Evolutionary conservation across 1,140 invertebrate species (phyloP).

Genomic region (Drosophila saltans): DNA sequence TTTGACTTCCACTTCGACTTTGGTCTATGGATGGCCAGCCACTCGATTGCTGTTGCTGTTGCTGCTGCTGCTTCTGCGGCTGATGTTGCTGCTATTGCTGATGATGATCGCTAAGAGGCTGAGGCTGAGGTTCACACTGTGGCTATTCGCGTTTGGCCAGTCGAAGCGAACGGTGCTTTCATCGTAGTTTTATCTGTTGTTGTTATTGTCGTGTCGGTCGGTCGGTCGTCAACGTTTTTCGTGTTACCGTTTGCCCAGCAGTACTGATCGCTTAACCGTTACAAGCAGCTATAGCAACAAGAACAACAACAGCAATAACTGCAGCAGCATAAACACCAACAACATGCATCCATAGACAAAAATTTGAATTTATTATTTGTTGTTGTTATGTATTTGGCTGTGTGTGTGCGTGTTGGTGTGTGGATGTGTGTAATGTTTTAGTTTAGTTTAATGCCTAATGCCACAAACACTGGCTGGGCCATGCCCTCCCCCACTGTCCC

Average conservation of each 20-base stretch:
- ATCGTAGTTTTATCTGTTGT: conserved; percentile 35
- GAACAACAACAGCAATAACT: conserved; percentile 16
- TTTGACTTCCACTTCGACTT: conserved; percentile 3
- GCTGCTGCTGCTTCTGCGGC: conserved; percentile 21
- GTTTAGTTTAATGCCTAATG: conserved; percentile 49
- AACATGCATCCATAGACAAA: conserved; percentile 54
- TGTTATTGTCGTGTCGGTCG: conserved; percentile 29
- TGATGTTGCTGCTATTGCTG: conserved; percentile 5
- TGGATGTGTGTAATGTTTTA: conserved; percentile 32
- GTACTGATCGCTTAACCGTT: conserved; percentile 50
- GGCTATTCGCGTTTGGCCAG: conserved; percentile 73
- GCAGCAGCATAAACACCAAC: conserved; percentile 23
- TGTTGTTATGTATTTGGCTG: not conserved
- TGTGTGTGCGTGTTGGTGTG: conserved; percentile 27
- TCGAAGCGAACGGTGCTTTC: conserved; percentile 79
- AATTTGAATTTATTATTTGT: conserved; percentile 57
- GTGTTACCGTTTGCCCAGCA: conserved; percentile 48
- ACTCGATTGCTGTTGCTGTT: conserved; percentile 12
- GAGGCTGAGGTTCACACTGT: conserved; percentile 4
- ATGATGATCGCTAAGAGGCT: conserved; percentile 48
- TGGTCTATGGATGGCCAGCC: conserved; percentile 19
- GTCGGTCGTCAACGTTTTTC: not conserved
- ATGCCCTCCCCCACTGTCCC: conserved; percentile 34
- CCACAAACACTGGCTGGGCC: conserved; percentile 39
- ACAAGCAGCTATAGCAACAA: conserved; percentile 41